These are phyloP conservation scores for Rhabdomys dilectus DNA, from an alignment of 2,113 vertebrate species.

Conservation along the genomic window DNA sequence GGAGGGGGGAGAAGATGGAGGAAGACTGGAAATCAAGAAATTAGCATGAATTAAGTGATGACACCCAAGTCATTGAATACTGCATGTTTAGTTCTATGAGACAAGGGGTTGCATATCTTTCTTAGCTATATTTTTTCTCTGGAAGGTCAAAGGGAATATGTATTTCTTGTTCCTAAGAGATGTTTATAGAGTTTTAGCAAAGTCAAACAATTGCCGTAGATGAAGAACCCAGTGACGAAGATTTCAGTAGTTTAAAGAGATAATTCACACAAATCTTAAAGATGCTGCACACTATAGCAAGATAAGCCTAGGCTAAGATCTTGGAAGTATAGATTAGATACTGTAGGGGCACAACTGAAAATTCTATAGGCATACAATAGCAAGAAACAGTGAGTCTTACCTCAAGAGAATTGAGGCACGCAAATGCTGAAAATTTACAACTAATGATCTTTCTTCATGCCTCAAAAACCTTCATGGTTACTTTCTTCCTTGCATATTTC, in stretches of 20 bases:
- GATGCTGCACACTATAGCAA: neutral
- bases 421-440: constrained; percentile 16
- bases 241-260: constrained; percentile 5
- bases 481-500: neutral
- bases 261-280: constrained; percentile 18
- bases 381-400: neutral
- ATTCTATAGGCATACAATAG: neutral
- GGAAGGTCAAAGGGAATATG: neutral
- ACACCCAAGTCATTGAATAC: neutral
- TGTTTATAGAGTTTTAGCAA: constrained; percentile 40
- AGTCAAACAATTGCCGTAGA: constrained; percentile 15
- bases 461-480: neutral
- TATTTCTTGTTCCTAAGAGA: neutral
- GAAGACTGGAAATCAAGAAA: neutral
- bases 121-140: neutral
- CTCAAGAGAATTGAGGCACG: neutral
- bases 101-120: neutral
- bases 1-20: neutral
- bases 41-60: neutral
- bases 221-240: neutral
- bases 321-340: neutral
- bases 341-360: neutral
- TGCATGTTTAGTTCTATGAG: neutral
- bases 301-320: neutral
- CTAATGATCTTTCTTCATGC: neutral